These are phyloP conservation scores for Stenotaenia linearis DNA, from an alignment of 2,888 invertebrate genomes.

Conservation along the genomic window DNA sequence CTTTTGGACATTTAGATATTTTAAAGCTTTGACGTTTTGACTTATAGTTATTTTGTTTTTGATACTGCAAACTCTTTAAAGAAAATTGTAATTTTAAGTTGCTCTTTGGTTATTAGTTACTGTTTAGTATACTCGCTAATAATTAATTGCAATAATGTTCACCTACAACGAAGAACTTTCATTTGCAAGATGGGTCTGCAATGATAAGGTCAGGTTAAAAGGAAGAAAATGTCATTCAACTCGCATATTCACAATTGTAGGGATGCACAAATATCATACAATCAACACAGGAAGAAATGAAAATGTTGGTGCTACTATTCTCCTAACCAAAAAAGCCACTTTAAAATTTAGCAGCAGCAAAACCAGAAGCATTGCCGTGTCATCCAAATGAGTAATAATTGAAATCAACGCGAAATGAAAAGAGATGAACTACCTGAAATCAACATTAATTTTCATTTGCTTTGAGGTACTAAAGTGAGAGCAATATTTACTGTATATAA, in stretches of 20 bases:
- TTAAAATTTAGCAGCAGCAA: not conserved
- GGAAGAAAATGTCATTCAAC: conserved; percentile 20
- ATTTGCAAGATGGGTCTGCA: not conserved
- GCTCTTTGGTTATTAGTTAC: too few species aligned
- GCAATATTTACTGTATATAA: not conserved
- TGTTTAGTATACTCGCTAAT: too few species aligned
- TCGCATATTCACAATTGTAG: not conserved
- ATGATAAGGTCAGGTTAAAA: not conserved
- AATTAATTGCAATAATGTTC: too few species aligned
- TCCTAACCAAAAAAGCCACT: not conserved
- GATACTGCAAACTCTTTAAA: too few species aligned
- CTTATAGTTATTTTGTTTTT: too few species aligned
- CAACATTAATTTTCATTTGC: not conserved
- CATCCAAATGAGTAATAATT: not conserved
- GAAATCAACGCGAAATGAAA: not conserved
- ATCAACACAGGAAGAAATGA: not conserved
- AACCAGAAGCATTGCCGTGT: not conserved
- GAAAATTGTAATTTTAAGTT: too few species aligned
- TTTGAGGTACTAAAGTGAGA: not conserved
- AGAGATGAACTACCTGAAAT: not conserved
- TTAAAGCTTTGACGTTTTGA: too few species aligned
- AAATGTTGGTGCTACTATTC: not conserved
- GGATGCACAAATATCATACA: not conserved
- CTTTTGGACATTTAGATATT: too few species aligned
- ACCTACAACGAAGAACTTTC: not conserved